Evolutionary conservation across 2,888 invertebrate genomes (phyloP).

Genomic region (Lycocerus yunnanus): DNA sequence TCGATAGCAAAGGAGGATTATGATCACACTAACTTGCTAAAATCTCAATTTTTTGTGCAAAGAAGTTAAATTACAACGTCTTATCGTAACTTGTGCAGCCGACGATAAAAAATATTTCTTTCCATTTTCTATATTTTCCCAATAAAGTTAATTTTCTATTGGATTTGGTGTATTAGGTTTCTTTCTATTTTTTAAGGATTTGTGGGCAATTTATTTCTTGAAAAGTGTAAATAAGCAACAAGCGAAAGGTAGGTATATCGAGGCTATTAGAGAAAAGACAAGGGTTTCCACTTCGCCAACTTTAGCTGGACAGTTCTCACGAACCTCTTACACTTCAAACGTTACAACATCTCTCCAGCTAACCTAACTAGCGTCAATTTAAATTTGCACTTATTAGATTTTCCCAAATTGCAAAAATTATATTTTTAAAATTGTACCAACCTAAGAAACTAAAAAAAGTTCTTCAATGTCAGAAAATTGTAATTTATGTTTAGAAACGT

Average conservation of each 20-base stretch:
- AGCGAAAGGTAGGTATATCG: slow-evolving; percentile 25
- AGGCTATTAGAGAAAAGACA: slow-evolving; percentile 34
- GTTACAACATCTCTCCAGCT: neutral
- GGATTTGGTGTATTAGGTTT: slow-evolving; percentile 1
- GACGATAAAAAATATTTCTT: neutral
- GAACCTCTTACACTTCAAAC: slow-evolving; percentile 8
- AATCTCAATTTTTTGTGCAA: too few species aligned
- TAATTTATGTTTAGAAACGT: neutral
- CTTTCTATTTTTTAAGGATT: slow-evolving; percentile 20
- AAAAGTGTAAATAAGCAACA: slow-evolving; percentile 13
- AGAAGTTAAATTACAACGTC: neutral
- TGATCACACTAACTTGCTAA: too few species aligned
- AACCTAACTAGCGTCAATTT: neutral
- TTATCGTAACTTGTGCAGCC: neutral
- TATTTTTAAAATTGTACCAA: neutral
- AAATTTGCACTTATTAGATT: neutral
- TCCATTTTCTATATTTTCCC: neutral
- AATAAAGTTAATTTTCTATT: neutral
- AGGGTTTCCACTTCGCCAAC: slow-evolving; percentile 36
- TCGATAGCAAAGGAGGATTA: too few species aligned
- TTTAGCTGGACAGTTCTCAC: slow-evolving; percentile 29
- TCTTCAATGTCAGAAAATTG: neutral
- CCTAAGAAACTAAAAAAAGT: neutral
- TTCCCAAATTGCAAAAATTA: neutral
- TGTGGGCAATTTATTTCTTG: slow-evolving; percentile 22